Conservation (phyloP, 2,888 invertebrate species). For the Capitulum mitella region DNA sequence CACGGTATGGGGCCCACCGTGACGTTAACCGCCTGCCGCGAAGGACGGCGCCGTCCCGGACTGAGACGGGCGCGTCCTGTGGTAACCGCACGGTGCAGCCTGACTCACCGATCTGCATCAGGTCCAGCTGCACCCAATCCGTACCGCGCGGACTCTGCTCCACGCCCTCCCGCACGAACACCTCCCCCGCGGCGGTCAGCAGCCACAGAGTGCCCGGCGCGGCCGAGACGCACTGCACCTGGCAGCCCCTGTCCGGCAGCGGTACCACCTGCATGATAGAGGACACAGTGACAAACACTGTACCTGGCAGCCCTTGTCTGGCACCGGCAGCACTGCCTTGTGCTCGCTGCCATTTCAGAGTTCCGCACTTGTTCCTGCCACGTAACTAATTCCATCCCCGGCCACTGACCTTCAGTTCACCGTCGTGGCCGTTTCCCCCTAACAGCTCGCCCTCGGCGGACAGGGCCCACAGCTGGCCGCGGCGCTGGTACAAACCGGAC, state of each 20-base stretch:
- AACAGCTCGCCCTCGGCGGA: neutral
- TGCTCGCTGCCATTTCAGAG: too few relatives aligned
- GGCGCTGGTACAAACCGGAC: neutral
- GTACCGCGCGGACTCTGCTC: constrained; percentile 43
- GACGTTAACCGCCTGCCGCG: neutral
- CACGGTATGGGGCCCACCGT: too few relatives aligned
- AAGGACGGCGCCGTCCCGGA: too few relatives aligned
- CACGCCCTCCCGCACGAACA: constrained; percentile 46
- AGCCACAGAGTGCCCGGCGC: constrained; percentile 47
- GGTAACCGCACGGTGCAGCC: too few relatives aligned
- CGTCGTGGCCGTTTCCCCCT: neutral
- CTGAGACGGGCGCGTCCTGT: too few relatives aligned
- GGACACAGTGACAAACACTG: too few relatives aligned
- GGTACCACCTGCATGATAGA: constrained; percentile 15
- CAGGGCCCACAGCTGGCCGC: constrained; percentile 15
- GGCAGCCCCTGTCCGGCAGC: neutral
- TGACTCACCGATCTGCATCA: constrained; percentile 43
- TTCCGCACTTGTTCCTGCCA: too few relatives aligned
- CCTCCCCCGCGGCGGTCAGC: constrained; percentile 43
- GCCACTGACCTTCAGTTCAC: neutral
- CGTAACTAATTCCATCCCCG: too few relatives aligned
- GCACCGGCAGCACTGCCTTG: too few relatives aligned
- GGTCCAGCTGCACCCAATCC: constrained; percentile 45
- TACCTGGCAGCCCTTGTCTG: too few relatives aligned
- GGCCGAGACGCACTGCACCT: constrained; percentile 41